Conservation (phyloP, 2,888 invertebrate species). For the Phortica magna region DNA sequence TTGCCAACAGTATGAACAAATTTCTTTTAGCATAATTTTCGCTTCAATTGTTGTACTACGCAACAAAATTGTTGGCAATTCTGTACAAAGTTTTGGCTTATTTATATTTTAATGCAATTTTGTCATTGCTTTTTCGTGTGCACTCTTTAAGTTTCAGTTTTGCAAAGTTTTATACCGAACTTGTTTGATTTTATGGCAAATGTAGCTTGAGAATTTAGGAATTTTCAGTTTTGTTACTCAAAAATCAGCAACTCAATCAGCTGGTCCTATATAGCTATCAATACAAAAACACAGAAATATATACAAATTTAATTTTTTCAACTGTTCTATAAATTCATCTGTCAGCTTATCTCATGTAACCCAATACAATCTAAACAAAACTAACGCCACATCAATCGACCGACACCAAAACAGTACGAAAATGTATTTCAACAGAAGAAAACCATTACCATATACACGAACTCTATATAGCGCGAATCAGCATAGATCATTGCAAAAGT, state of each 20-base stretch:
- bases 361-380: not conserved
- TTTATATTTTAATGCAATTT: slow-evolving; percentile 43
- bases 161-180: too few species aligned
- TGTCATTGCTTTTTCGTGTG: not conserved
- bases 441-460: not conserved
- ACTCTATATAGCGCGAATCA: not conserved
- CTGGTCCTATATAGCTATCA: too few species aligned
- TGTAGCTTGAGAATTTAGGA: too few species aligned
- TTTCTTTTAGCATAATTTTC: slow-evolving; percentile 70
- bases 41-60: slow-evolving; percentile 50
- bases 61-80: slow-evolving; percentile 64
- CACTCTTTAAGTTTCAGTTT: too few species aligned
- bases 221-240: too few species aligned
- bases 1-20: slow-evolving; percentile 41
- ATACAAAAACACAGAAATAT: too few species aligned
- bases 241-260: too few species aligned
- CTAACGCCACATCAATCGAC: not conserved
- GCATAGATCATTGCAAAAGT: slow-evolving; percentile 19
- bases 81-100: slow-evolving; percentile 55
- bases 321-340: not conserved
- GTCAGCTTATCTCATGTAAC: not conserved
- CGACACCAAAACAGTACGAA: not conserved
- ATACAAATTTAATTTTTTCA: not conserved
- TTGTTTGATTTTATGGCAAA: too few species aligned
- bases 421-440: not conserved